A percentile compares a stretch with the other conserved stretches of the same genome.
phyloP scores from a whole-genome alignment of 37 sponge, comb jelly and placozoan genomes.

The Aphrocallistes beatrix region DNA sequence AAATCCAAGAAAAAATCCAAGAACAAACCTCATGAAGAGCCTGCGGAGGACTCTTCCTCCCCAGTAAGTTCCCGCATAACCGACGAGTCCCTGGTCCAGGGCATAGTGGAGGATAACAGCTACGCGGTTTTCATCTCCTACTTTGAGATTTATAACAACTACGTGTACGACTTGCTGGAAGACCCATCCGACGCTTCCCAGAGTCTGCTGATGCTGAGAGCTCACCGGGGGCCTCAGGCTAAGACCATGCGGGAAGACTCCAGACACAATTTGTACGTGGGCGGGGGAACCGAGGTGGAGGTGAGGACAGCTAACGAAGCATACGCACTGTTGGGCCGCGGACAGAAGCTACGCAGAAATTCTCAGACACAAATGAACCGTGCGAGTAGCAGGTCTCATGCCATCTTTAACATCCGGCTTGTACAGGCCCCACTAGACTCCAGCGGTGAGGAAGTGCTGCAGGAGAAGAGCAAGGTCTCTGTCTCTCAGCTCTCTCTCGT shows the following conservation, averaged over 20 bases:
- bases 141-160: conserved; percentile 96
- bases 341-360: conserved; percentile 69
- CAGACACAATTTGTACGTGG: conserved; percentile 75
- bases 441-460: conserved; percentile 52
- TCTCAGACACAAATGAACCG: conserved; percentile 80
- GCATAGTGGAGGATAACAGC: conserved; percentile 71
- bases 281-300: conserved; percentile 77
- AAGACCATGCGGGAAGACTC: conserved; percentile 63
- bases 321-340: conserved; percentile 67
- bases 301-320: conserved; percentile 93
- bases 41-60: not conserved
- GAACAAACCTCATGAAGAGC: not conserved
- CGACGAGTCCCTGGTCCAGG: conserved; percentile 16
- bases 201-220: not conserved
- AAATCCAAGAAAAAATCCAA: not conserved
- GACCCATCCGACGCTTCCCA: conserved; percentile 34
- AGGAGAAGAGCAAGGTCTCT: conserved; percentile 3
- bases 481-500: conserved; percentile 92
- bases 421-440: conserved; percentile 80
- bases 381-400: conserved; percentile 87
- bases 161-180: conserved; percentile 85
- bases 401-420: conserved; percentile 85
- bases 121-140: conserved; percentile 90
- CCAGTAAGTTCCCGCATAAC: not conserved
- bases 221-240: conserved; percentile 47